Base-by-base conservation (phyloP, 2,888 invertebrate genomes). In the Amiota mariae region DNA sequence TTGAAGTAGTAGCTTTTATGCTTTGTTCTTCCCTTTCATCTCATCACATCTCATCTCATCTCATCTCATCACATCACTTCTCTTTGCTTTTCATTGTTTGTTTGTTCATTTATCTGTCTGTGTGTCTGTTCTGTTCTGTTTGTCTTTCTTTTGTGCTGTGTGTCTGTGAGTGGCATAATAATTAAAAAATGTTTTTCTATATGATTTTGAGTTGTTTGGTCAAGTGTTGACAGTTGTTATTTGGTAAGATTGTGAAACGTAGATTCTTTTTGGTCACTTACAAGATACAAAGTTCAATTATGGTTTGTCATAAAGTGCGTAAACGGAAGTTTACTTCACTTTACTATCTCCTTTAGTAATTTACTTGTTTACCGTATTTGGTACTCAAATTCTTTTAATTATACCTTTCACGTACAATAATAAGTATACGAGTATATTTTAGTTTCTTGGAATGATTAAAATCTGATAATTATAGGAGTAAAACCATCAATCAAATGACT, bases 81-180 rank as follows among this genome's bases (percentile, higher is more conserved):
- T 24, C 24, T 24, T 24, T 24, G 3, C 24, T 2, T 24, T 24
- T 1, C 24, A 2, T 24, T 24, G 24, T 12, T 3, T 18, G 59
- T 59, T 13, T 63, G 63, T 46, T 46, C 36, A 36, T 36, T 6
- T 63, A 18, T 13, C 13, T 20, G 63, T n/a, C n/a, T 18, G 59
- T 11, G 20, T 13, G 1, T 11, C n/a, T 18, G 18, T 18, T 47
- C 51, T 15, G 18, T 63, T 20, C 9, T 24, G 15, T 36, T 47
- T 36, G 54, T 13, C 48, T 46, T 57, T 36, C 12, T 54, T 57
- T 57, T 36, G 57, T 18, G 47, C 48, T 63, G 66, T 63, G 66
- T 68, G 59, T 57, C 57, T 80, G 80, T 81, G 82, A 79, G 77
- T 82, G 84, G 84, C 84, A 82, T 82, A 82, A 81, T 78, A 82